Conservation (phyloP, 2,113 vertebrate genomes). For the Leptobrachium leishanense region DNA sequence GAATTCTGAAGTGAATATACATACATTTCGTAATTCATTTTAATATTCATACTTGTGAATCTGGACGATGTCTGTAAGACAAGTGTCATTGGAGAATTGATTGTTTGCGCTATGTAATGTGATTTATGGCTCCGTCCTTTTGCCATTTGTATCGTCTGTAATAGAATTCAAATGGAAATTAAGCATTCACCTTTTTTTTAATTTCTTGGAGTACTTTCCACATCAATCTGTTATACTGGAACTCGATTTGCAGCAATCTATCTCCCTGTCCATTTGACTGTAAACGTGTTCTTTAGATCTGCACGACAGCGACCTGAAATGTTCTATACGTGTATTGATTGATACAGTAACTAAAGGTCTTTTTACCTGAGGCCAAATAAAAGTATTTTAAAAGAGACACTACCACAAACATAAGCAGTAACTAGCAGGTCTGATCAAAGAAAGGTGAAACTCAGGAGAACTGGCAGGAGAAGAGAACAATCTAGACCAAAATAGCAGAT, state of each 20-base stretch:
- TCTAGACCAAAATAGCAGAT: too few species aligned
- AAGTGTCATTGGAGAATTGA: constrained; percentile 17
- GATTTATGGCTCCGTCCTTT: constrained; percentile 36
- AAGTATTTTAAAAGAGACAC: too few species aligned
- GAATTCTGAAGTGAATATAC: constrained; percentile 12
- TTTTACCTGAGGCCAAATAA: too few species aligned
- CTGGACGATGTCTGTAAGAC: background rate
- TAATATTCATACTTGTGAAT: constrained; percentile 7
- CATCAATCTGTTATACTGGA: constrained; percentile 22
- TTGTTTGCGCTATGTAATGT: constrained; percentile 7
- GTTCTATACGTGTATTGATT: too few species aligned
- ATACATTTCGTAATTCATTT: constrained; percentile 12
- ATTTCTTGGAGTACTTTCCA: constrained; percentile 26
- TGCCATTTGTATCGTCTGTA: constrained; percentile 10
- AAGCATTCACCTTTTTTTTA: constrained; percentile 29
- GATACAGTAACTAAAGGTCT: too few species aligned
- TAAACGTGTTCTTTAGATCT: background rate
- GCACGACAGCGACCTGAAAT: background rate
- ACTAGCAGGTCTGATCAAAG: too few species aligned
- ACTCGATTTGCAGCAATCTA: background rate
- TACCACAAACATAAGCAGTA: too few species aligned
- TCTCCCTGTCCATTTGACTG: background rate
- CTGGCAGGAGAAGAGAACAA: too few species aligned
- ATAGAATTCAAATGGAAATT: constrained; percentile 25
- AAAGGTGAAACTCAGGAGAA: too few species aligned